Conservation (phyloP, 2,888 invertebrate species). For the Laothoe populi region DNA sequence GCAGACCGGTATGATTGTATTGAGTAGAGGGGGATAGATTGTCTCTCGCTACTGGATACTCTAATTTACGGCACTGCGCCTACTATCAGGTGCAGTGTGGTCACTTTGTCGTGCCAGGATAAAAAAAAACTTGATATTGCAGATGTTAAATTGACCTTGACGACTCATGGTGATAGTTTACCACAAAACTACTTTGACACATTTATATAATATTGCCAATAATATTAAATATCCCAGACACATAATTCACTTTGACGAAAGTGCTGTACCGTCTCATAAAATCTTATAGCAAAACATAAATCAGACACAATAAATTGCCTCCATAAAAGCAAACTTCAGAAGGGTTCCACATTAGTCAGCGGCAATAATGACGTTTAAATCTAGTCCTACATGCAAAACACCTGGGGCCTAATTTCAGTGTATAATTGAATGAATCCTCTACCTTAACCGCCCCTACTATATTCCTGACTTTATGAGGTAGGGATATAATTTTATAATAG, state of each 20-base stretch:
- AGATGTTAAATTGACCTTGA: too few species aligned
- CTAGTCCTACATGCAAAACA: constrained; percentile 24
- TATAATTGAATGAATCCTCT: constrained; percentile 27
- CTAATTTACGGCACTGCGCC: too few species aligned
- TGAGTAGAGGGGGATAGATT: too few species aligned
- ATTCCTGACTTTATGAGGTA: constrained; percentile 41
- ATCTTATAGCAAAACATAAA: constrained; percentile 14
- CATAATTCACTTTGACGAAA: background rate
- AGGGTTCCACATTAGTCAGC: constrained; percentile 10
- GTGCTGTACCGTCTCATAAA: background rate
- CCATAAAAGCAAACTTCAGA: constrained; percentile 18
- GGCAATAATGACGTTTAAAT: constrained; percentile 23
- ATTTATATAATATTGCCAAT: background rate
- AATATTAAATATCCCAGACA: background rate
- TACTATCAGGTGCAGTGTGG: too few species aligned
- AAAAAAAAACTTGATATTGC: too few species aligned
- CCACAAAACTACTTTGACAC: too few species aligned
- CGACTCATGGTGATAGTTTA: too few species aligned
- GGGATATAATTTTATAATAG: constrained; percentile 49
- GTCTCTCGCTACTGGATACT: too few species aligned
- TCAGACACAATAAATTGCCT: constrained; percentile 14
- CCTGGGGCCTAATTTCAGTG: constrained; percentile 27
- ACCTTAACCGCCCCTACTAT: constrained; percentile 21
- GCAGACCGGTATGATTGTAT: too few species aligned
- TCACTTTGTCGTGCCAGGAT: too few species aligned